Conservation (phyloP, 2,797 vertebrate species). For the Brachymystax lenok region DNA sequence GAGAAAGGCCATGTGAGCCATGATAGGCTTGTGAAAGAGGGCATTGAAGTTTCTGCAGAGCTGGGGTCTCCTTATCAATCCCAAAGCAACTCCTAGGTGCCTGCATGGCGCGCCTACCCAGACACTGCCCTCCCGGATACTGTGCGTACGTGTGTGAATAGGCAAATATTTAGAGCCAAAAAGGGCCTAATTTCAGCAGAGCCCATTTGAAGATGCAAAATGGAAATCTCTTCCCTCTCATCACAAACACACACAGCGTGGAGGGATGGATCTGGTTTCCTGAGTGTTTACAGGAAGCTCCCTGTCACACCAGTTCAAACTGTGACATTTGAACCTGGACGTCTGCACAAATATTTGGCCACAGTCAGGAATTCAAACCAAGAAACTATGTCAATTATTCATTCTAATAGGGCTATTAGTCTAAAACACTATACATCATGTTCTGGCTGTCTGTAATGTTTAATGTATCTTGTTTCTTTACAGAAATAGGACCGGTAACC, state of each 20-base stretch:
- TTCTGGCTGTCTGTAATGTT: constrained; percentile 15
- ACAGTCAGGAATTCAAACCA: constrained; percentile 38
- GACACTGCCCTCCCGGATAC: not conserved
- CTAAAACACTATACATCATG: constrained; percentile 40
- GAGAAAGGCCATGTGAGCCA: not conserved
- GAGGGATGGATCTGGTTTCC: constrained; percentile 43
- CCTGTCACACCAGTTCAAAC: constrained; percentile 44
- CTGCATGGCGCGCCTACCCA: not conserved
- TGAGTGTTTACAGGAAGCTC: constrained; percentile 42
- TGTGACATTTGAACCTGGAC: constrained; percentile 59
- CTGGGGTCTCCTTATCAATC: not conserved
- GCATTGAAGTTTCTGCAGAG: constrained; percentile 4
- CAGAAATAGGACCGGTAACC: constrained; percentile 98
- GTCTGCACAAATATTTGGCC: constrained; percentile 63
- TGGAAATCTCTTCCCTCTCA: constrained; percentile 17
- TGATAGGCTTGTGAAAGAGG: not conserved
- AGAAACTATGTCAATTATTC: constrained; percentile 50
- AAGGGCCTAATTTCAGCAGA: not conserved
- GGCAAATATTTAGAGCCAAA: not conserved
- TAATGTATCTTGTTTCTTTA: constrained; percentile 47
- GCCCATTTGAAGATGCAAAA: not conserved
- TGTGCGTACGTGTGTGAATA: not conserved
- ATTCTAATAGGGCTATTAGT: constrained; percentile 36
- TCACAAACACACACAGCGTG: constrained; percentile 7
- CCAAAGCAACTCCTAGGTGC: constrained; percentile 9